These are phyloP conservation scores for Amiota mariae DNA, from an alignment of 2,888 invertebrate species.

Conservation along the genomic window DNA sequence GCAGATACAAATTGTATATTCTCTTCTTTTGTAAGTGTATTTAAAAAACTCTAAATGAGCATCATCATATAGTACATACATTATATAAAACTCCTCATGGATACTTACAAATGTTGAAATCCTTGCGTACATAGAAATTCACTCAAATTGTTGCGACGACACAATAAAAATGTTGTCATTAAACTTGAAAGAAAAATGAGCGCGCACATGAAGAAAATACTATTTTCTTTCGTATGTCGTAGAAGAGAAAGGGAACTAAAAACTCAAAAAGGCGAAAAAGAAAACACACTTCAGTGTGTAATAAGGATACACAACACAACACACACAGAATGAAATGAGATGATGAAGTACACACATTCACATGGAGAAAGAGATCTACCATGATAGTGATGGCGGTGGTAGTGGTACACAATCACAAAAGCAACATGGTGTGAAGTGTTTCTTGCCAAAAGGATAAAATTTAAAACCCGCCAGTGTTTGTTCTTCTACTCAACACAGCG, in stretches of 20 bases:
- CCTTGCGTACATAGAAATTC: neutral
- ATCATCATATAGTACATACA: no score
- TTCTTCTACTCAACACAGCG: no score
- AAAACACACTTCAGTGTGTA: neutral
- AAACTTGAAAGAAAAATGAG: conserved; percentile 3
- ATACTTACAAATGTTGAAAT: neutral
- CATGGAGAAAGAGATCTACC: neutral
- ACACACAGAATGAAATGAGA: no score
- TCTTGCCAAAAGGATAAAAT: conserved; percentile 20
- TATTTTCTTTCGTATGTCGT: neutral
- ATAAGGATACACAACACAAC: no score
- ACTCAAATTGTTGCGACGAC: neutral
- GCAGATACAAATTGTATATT: no score
- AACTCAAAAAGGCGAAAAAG: neutral
- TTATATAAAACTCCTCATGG: no score
- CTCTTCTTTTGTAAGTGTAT: neutral
- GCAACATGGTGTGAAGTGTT: neutral
- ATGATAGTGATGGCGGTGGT: neutral
- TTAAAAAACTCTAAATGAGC: conserved; percentile 13
- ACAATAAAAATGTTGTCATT: conserved; percentile 21
- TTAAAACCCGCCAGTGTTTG: conserved; percentile 4
- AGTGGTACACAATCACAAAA: neutral
- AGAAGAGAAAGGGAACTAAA: neutral
- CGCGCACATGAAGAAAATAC: neutral
- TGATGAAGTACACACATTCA: no score